Base-by-base conservation (phyloP, 2,113 vertebrate genomes). In the Thalassoma bifasciatum region DNA sequence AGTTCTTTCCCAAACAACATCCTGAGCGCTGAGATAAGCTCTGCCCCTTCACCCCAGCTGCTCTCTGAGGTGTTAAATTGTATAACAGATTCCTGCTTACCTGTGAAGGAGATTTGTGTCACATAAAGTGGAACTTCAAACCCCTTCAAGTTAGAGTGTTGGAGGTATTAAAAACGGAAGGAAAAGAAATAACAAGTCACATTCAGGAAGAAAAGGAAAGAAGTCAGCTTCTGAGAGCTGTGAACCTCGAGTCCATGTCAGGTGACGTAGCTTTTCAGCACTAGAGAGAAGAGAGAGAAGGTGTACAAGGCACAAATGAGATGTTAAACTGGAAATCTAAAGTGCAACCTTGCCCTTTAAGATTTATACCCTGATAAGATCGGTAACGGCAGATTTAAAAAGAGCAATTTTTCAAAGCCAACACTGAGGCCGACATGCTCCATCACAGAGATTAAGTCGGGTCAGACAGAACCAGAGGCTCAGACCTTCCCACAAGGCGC, bases 181-280 rank as follows among this genome's bases (percentile, higher is more conserved):
- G 50, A 21, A 42, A 56, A 67, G 47, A 51, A 51, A 60, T 22
- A 16, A 1, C 8, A 77, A 84, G 81, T 79, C 66, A 66, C 36
- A 59, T 54, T 46, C 67, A 67, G 22, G 57, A 67, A 50, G 68
- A 70, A 80, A 69, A 58, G 50, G 67, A 80, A 69, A 58, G 50
- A 42, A 44, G 68, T 67, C 85, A 83, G 66, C 24, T 19, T 34
- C 46, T 40, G 6, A 79, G 50, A 60, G 42, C 58, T 56, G 66
- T 63, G 46, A 68, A 85, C 73, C 53, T 74, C 64, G 86, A 92
- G 90, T 83, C 83, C 79, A 82, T 88, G 85, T 91, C 86, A 85
- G 78, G 81, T 91, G 88, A 90, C 86, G 86, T 90, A 86, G 72
- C 75, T 50, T 77, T 60, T 50, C 58, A 59, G 71, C n/a, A n/a